phyloP scores from a whole-genome alignment of 2,113 vertebrate genomes.

The Brachyistius frenatus region DNA sequence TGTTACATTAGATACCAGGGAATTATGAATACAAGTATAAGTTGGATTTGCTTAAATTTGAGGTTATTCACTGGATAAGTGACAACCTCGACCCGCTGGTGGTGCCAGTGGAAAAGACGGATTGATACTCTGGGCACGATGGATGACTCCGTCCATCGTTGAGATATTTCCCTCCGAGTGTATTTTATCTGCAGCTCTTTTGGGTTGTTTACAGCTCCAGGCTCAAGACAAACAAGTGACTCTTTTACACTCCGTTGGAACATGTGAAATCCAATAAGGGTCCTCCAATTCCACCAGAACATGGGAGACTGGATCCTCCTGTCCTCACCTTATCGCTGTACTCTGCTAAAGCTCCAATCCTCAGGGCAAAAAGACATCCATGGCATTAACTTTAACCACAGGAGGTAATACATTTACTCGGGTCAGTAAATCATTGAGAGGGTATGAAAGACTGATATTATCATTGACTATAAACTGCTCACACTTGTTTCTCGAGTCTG shows the following conservation, averaged over 20 bases:
- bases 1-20: too few species aligned
- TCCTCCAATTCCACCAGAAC: constrained; percentile 1
- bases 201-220: background rate
- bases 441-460: constrained; percentile 24
- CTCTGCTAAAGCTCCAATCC: constrained; percentile 13
- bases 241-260: background rate
- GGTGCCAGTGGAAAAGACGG: background rate
- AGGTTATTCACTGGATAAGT: too few species aligned
- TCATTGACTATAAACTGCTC: constrained; percentile 27
- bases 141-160: background rate
- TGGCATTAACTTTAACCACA: constrained; percentile 6
- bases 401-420: constrained; percentile 5
- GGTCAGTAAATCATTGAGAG: constrained; percentile 19
- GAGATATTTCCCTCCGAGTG: background rate
- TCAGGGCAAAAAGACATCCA: constrained; percentile 22
- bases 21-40: too few species aligned
- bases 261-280: constrained; percentile 24
- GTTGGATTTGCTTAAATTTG: too few species aligned
- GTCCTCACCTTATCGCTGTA: constrained; percentile 11
- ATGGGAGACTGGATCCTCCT: constrained; percentile 15
- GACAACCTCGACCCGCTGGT: too few species aligned
- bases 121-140: background rate
- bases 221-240: background rate
- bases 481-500: constrained; percentile 13
- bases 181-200: too few species aligned